Conservation (phyloP, 2,113 vertebrate species). For the Phaethornis superciliosus region DNA sequence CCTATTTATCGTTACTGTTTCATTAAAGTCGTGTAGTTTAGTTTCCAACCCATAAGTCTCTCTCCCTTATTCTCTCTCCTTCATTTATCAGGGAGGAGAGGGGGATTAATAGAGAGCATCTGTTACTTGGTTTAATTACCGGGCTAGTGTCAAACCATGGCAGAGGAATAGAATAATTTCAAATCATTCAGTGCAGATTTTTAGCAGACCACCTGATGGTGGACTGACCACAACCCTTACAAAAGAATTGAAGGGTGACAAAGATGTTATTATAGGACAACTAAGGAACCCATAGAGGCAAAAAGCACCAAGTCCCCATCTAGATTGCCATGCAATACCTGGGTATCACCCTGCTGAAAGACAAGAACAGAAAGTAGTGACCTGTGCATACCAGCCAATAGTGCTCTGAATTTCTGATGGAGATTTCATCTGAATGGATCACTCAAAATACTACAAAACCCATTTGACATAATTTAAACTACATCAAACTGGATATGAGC, state of each 20-base stretch:
- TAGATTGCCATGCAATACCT: background rate
- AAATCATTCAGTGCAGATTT: fast-evolving
- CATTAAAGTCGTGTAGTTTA: no score
- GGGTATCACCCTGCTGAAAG: background rate
- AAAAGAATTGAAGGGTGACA: background rate
- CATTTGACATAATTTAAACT: background rate
- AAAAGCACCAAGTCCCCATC: background rate
- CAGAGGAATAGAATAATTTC: background rate
- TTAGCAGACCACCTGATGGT: no score
- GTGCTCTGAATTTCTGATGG: no score
- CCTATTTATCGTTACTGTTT: no score
- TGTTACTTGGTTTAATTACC: no score
- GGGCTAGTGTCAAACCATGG: no score
- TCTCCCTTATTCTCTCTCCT: no score
- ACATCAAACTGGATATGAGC: background rate
- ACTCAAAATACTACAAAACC: background rate
- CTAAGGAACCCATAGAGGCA: background rate
- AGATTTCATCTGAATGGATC: background rate
- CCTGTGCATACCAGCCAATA: background rate
- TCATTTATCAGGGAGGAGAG: no score
- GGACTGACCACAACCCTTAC: background rate
- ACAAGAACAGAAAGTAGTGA: fast-evolving
- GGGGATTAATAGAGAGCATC: no score
- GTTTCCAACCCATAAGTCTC: no score
- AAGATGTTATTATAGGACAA: background rate